phyloP scores from a whole-genome alignment of 2,113 vertebrate genomes.

The Numida meleagris region DNA sequence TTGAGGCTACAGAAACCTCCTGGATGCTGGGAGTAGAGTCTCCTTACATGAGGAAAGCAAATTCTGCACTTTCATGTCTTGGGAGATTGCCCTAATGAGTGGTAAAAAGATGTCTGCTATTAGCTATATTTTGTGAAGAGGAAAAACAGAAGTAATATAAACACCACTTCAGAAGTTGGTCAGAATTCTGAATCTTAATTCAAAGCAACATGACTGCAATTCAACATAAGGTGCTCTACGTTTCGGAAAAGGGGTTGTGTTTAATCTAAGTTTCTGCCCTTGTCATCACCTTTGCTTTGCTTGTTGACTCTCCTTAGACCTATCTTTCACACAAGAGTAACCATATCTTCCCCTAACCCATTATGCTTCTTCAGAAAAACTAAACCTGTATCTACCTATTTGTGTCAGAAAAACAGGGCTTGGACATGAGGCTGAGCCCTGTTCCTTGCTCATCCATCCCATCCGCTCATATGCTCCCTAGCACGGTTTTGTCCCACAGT shows the following conservation, averaged over 20 bases:
- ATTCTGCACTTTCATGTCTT: background rate
- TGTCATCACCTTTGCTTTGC: conserved; percentile 13
- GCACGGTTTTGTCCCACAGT: background rate
- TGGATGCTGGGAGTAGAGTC: background rate
- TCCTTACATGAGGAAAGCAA: background rate
- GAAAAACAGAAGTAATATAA: background rate
- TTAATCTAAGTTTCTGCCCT: background rate
- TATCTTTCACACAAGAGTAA: background rate
- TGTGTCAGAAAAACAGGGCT: background rate
- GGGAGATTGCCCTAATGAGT: background rate
- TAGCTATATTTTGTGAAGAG: background rate
- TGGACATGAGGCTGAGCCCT: background rate
- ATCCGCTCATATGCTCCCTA: background rate
- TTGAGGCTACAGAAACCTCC: background rate
- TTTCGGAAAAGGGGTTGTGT: background rate
- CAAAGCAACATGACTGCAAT: background rate
- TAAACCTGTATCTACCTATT: background rate
- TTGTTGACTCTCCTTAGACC: background rate
- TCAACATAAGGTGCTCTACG: background rate
- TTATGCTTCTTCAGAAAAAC: background rate
- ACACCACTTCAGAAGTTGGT: background rate
- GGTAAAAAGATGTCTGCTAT: background rate
- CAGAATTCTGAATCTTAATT: conserved; percentile 31
- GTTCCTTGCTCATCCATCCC: background rate
- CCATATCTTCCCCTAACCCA: background rate